A percentile compares a stretch with the other conserved stretches of the same genome.
These are phyloP conservation scores for Trematocara macrostoma DNA, from an alignment of 2,113 vertebrate genomes.

Conservation along the genomic window DNA sequence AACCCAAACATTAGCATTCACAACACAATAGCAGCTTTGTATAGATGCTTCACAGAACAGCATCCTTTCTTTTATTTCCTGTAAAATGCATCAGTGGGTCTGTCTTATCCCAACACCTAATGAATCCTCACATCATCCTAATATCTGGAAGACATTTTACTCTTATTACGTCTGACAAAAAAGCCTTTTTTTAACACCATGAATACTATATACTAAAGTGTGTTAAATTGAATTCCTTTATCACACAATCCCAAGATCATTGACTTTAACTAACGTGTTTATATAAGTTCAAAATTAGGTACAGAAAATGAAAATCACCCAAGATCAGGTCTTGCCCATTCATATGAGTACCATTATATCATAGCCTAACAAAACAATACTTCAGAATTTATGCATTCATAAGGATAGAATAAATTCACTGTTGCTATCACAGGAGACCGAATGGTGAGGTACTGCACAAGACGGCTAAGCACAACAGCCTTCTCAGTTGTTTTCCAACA, in stretches of 20 bases:
- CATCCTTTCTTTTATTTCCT: background rate
- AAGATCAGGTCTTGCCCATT: background rate
- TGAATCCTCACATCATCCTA: constrained; percentile 15
- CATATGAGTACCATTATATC: background rate
- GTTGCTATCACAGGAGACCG: constrained; percentile 28
- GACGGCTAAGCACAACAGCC: constrained; percentile 16
- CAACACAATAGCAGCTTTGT: background rate
- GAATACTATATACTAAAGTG: background rate
- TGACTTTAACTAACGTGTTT: background rate
- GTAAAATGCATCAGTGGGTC: background rate
- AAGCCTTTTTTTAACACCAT: background rate
- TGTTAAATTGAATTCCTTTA: background rate
- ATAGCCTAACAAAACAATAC: background rate
- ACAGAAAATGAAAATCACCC: background rate
- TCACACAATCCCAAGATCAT: background rate
- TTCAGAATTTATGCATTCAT: background rate
- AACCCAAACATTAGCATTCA: constrained; percentile 19
- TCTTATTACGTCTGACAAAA: background rate
- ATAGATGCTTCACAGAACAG: background rate
- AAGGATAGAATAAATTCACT: constrained; percentile 9
- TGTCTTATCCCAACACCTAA: constrained; percentile 5
- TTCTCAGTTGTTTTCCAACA: constrained; percentile 44
- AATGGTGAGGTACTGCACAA: background rate
- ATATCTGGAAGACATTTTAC: constrained; percentile 22
- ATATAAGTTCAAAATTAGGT: background rate